These are phyloP conservation scores for Polyergus mexicanus DNA, from an alignment of 1,140 invertebrate genomes.

Conservation along the genomic window DNA sequence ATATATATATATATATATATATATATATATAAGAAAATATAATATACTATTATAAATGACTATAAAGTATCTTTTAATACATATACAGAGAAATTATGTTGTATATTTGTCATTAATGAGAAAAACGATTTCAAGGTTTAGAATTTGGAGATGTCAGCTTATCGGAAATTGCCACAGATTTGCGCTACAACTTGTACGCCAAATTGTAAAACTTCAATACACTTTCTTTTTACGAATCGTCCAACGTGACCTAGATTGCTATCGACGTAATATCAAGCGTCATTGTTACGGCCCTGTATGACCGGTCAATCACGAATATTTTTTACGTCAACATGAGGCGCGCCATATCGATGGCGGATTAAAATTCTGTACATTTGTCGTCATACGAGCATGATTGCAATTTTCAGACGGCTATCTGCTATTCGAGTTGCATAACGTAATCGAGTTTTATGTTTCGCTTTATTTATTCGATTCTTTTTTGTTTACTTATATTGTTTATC, in stretches of 20 bases:
- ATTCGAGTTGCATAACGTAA: constrained; percentile 7
- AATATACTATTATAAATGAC: neutral
- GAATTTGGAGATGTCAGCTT: constrained; percentile 43
- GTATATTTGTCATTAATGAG: neutral
- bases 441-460: neutral
- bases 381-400: constrained; percentile 40
- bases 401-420: constrained; percentile 46
- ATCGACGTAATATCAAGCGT: constrained; percentile 59
- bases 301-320: constrained; percentile 49
- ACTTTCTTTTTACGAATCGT: constrained; percentile 61
- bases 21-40: neutral
- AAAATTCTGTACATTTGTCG: constrained; percentile 49
- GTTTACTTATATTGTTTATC: constrained; percentile 1
- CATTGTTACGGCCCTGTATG: constrained; percentile 53
- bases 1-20: neutral
- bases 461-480: neutral
- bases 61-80: neutral
- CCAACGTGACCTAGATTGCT: constrained; percentile 53
- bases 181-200: constrained; percentile 21
- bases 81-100: neutral
- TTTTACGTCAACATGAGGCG: constrained; percentile 55
- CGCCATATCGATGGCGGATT: constrained; percentile 15
- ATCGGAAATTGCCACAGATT: constrained; percentile 48
- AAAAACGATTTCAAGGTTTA: constrained; percentile 33
- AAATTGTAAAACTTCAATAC: constrained; percentile 59